Conservation (phyloP, 2,797 vertebrate species). For the Chaenodraco wilsoni region DNA sequence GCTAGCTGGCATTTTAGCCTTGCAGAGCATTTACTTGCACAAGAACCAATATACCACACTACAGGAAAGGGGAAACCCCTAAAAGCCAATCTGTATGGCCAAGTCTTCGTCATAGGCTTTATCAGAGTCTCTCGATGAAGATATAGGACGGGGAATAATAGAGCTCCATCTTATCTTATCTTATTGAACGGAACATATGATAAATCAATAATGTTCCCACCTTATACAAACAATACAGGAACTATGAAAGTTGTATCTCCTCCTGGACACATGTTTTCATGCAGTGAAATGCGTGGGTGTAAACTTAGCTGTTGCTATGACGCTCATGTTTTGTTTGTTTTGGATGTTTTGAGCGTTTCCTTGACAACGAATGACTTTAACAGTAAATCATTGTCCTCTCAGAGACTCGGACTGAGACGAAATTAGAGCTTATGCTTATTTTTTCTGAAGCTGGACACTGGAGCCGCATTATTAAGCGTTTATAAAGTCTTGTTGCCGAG, state of each 20-base stretch:
- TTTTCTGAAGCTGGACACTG: constrained; percentile 20
- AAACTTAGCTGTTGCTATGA: not conserved
- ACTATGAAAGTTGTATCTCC: not conserved
- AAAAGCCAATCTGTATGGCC: too few species aligned
- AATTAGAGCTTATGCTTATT: not conserved
- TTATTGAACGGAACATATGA: not conserved
- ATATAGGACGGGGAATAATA: too few species aligned
- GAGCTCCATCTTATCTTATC: too few species aligned
- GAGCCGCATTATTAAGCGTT: constrained; percentile 42
- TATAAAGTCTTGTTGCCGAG: constrained; percentile 48
- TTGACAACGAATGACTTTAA: not conserved
- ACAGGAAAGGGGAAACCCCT: too few species aligned
- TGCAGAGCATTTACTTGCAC: too few species aligned
- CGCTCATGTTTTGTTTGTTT: constrained; percentile 1
- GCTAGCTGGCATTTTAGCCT: too few species aligned
- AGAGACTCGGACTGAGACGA: not conserved
- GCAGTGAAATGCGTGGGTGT: not conserved
- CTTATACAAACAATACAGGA: not conserved
- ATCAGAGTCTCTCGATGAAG: too few species aligned
- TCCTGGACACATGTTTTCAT: not conserved
- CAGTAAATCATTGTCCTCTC: not conserved
- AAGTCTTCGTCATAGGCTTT: too few species aligned
- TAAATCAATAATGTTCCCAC: not conserved
- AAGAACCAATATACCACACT: too few species aligned
- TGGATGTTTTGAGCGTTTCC: constrained; percentile 16